phyloP scores from a whole-genome alignment of 53 echinoderm and acorn worm species.

The Arbacia lixula region DNA sequence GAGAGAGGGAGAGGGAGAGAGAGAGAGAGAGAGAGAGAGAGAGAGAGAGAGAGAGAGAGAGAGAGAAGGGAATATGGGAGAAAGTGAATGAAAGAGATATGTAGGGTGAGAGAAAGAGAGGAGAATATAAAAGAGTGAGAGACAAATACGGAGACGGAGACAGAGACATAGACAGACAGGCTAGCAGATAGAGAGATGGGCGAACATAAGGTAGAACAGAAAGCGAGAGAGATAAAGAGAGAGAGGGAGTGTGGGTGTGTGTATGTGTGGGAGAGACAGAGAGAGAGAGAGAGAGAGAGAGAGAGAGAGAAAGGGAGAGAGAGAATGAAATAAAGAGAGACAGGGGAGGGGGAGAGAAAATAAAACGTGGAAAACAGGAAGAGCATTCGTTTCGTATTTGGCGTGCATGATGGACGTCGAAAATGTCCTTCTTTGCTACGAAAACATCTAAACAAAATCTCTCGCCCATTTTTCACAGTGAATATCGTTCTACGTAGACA shows the following conservation, averaged over 20 bases:
- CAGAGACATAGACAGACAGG: background rate
- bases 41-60: background rate
- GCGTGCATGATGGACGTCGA: no score
- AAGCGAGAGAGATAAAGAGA: background rate
- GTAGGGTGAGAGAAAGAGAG: background rate
- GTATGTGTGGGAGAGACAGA: background rate
- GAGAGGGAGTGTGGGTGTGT: background rate
- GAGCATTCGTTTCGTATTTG: no score
- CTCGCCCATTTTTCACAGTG: no score
- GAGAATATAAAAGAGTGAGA: background rate
- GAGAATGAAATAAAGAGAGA: no score
- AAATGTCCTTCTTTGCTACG: no score
- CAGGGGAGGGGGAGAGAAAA: background rate
- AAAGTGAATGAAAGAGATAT: background rate
- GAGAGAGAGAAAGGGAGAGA: background rate
- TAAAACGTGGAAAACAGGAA: background rate
- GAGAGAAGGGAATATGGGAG: background rate
- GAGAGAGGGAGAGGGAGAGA: background rate
- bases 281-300: background rate
- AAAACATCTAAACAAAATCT: no score
- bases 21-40: background rate
- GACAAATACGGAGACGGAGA: no score
- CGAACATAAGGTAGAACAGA: background rate
- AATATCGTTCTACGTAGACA: no score
- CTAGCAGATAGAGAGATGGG: background rate